Conservation (phyloP, 2,888 invertebrate species). For the Zonitis immaculata region DNA sequence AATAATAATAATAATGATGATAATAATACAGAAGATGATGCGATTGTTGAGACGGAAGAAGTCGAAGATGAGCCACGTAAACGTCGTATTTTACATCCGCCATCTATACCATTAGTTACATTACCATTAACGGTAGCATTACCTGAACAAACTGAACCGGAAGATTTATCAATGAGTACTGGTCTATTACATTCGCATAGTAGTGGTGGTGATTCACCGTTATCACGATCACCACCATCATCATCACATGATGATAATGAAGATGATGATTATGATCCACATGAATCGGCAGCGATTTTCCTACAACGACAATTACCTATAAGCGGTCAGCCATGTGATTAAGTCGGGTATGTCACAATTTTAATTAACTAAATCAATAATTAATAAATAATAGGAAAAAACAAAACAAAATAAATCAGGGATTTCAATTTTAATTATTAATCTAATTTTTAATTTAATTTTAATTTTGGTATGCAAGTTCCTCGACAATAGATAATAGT, state of each 20-base stretch:
- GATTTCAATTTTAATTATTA: too few species aligned
- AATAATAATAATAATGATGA: too few species aligned
- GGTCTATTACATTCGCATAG: conserved; percentile 52
- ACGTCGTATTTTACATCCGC: conserved; percentile 52
- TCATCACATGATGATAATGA: conserved; percentile 46
- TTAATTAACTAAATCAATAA: too few species aligned
- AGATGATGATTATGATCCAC: conserved; percentile 54
- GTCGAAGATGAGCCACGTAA: conserved; percentile 40
- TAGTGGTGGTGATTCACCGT: conserved; percentile 50
- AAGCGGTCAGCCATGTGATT: too few species aligned
- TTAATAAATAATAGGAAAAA: too few species aligned
- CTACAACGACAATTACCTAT: conserved; percentile 43
- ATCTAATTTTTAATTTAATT: too few species aligned
- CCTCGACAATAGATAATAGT: conserved; percentile 38
- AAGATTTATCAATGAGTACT: conserved; percentile 75
- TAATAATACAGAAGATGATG: background rate
- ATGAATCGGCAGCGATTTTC: conserved; percentile 53
- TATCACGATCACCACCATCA: conserved; percentile 48
- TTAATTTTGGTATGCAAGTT: conserved; percentile 51
- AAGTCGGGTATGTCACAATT: too few species aligned
- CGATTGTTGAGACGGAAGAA: conserved; percentile 31
- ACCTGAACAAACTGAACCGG: conserved; percentile 88
- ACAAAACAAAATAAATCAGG: too few species aligned
- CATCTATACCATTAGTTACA: conserved; percentile 43
- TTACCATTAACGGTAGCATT: conserved; percentile 44